phyloP scores from a whole-genome alignment of 2,113 vertebrate species.

The Varanus salvator region DNA sequence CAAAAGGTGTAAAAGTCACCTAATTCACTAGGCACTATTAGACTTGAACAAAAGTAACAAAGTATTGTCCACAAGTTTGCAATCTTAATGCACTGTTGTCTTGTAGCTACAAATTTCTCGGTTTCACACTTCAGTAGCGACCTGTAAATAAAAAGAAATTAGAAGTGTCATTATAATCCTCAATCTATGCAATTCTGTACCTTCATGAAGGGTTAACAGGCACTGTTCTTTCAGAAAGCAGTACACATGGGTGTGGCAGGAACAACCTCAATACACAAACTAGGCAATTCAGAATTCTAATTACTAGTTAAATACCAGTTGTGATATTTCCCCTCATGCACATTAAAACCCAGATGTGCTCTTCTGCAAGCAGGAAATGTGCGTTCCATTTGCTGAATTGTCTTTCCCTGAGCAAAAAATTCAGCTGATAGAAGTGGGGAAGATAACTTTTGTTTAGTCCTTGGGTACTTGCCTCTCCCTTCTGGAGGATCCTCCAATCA shows the following conservation, averaged over 20 bases:
- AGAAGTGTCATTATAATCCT: not conserved
- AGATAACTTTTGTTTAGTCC: not conserved
- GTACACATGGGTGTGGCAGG: not conserved
- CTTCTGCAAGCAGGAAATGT: not conserved
- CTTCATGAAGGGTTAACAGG: not conserved
- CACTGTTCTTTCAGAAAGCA: not conserved
- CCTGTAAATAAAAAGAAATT: slow-evolving; percentile 66
- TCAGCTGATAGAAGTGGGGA: not conserved
- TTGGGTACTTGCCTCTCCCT: not conserved
- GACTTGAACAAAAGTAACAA: slow-evolving; percentile 84
- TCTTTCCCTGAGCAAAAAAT: not conserved
- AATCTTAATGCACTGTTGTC: slow-evolving; percentile 73
- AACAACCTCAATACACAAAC: fast-evolving
- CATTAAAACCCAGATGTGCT: not conserved
- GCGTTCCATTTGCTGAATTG: not conserved
- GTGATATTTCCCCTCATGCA: fast-evolving
- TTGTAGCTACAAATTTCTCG: slow-evolving; percentile 75
- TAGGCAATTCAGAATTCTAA: not conserved
- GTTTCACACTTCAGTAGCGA: slow-evolving; percentile 82
- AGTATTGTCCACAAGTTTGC: slow-evolving; percentile 82
- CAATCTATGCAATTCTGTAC: not conserved
- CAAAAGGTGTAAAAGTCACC: slow-evolving; percentile 85
- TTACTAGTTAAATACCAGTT: not conserved
- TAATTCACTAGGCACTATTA: slow-evolving; percentile 83
- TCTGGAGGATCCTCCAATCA: not conserved